Evolutionary conservation across 2,113 vertebrate species (phyloP), one percentile per base, ranked within the genome.

Genomic region (Echinops telfairi): DNA sequence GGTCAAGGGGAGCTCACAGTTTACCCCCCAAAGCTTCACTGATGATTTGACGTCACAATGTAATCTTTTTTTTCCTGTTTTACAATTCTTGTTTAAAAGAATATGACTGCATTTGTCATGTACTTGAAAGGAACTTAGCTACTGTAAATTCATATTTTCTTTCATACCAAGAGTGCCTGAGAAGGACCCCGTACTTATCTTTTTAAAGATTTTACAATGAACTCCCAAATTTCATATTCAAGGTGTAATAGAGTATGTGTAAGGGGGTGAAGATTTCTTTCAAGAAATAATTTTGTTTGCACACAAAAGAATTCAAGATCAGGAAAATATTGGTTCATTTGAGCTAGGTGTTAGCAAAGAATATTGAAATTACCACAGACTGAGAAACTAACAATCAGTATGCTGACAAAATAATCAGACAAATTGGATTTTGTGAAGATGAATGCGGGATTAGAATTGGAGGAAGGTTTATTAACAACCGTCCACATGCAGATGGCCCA

Each of bases 81-180:
- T 31, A 38, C 5, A 83, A 89, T 86, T 70, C 22, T 84, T 83
- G 7, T 79, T 53, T 70, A 75, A 92, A 85, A 62, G 2, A 58
- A 90, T 47, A 23, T 31, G 70, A 29, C 78, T 75, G 38, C 79
- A 38, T 90, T 83, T 88, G 20, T 90, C 38, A 80, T 75, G 36
- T 53, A 89, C 53, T 88, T 95, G 23, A 85, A 93, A 89, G 23
- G 88, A 91, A 86, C 6, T 82, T 79, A 83, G 12, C 31, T 89
- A 25, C 16, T 71, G 4, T 70, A 80, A 31, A 9, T 83, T 90
- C 38, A 91, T 58, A 16, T 77, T 91, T 81, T 79, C 9, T 88
- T 90, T 94, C 29, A 84, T 8, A 7, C 47, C 40, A 82, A 47
- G 4, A 33, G 5, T 76, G 64, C 23, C 25, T 29, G 12, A 90